Evolutionary conservation across 2,797 vertebrate genomes (phyloP), one percentile per base, ranked within the genome.

Genomic region (Myioborus melanocephalus): DNA sequence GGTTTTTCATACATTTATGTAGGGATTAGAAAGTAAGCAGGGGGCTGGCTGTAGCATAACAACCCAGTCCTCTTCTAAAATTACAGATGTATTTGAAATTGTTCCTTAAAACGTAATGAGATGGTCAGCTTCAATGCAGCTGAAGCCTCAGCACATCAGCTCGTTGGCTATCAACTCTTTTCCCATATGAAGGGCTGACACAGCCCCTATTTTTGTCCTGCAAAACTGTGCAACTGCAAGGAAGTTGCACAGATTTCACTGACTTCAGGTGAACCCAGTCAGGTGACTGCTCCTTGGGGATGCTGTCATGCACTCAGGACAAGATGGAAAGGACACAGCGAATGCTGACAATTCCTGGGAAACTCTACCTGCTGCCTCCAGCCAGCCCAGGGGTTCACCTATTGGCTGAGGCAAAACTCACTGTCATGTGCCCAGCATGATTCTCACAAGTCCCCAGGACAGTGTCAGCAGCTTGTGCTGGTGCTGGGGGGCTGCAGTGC

Each of bases 301-400:
- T 2, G 5, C 27, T 1, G 0, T 21, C 2, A 0, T 11, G 32
- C 18, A 55, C 35, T 43, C 24, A 69, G 39, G 20, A 43, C 0
- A 0, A 39, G 59, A 43, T 14, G 7, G 34, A 56, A 71, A 78
- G 53, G 81, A 34, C 43, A n/a, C 30, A 32, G 12, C 0, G 3
- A 65, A 49, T 19, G 28, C 3, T 37, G 50, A 35, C 28, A 32
- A 41, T 28, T 71, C 32, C 77, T 2, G 8, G 72, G 43, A 76
- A 85, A 28, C 17, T 46, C 50, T 24, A 19, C 82, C 41, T 60
- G 34, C 41, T 6, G 5, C 24, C 52, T 35, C 59, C 7, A 14
- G 34, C 32, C 77, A 65, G 41, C 23, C 32, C 66, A 64, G 32
- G 21, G 5, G 30, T 55, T 76, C 2, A 1, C 28, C 30, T 59